Conservation (phyloP, 2,797 vertebrate species). For the Trichosurus vulpecula region DNA sequence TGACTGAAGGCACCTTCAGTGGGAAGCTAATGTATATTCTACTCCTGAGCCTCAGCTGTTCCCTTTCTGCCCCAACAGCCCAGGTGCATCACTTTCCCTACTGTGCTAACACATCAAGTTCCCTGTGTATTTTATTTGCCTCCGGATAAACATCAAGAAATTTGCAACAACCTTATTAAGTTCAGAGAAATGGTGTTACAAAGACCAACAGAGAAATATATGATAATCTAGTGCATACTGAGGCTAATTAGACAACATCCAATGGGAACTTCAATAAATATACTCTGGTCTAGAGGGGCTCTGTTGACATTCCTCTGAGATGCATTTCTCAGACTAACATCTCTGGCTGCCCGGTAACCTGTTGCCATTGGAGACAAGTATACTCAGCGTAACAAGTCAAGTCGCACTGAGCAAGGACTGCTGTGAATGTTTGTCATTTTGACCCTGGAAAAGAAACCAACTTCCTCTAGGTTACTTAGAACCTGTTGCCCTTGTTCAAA, state of each 20-base stretch:
- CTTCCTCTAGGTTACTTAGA: conserved; percentile 41
- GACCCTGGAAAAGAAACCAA: conserved; percentile 49
- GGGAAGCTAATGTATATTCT: not conserved
- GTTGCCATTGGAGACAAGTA: conserved; percentile 78
- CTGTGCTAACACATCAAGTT: not conserved
- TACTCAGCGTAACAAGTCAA: conserved; percentile 76
- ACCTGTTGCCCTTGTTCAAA: conserved; percentile 65
- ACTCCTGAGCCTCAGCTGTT: not conserved
- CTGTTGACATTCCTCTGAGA: conserved; percentile 63
- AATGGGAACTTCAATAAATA: conserved; percentile 63
- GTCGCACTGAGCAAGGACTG: conserved; percentile 67
- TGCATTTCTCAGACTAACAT: conserved; percentile 69
- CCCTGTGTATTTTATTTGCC: conserved; percentile 43
- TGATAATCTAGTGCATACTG: conserved; percentile 55
- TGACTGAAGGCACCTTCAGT: not conserved
- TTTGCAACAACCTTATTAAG: conserved; percentile 18
- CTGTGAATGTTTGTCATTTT: conserved; percentile 55
- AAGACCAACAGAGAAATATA: conserved; percentile 63
- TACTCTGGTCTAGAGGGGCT: conserved; percentile 57
- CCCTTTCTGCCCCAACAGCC: not conserved
- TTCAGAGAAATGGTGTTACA: not conserved
- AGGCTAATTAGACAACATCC: conserved; percentile 56
- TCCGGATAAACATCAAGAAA: conserved; percentile 48
- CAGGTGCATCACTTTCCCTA: not conserved
- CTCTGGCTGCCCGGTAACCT: conserved; percentile 74